Evolutionary conservation across 2,113 vertebrate species (phyloP).

Genomic region (Petrocephalus microphthalmus): DNA sequence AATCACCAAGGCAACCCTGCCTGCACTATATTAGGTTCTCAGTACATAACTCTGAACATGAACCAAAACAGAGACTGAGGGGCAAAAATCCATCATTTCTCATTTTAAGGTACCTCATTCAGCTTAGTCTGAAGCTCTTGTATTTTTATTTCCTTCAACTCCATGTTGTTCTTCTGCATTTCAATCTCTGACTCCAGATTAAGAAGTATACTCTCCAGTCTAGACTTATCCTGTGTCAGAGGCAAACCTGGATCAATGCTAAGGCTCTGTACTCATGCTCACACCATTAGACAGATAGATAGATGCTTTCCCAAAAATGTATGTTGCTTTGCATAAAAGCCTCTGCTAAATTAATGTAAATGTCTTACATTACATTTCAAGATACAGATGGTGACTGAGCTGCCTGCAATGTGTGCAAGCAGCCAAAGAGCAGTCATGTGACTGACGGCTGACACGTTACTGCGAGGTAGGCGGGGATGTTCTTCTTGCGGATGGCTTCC

Average conservation of each 20-base stretch:
- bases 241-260: background rate
- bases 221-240: slow-evolving; percentile 76
- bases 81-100: background rate
- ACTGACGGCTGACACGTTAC: slow-evolving; percentile 47
- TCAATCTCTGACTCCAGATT: slow-evolving; percentile 70
- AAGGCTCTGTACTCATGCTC: background rate
- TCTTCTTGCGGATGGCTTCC: slow-evolving; percentile 71
- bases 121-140: slow-evolving; percentile 60
- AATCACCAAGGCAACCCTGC: background rate
- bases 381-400: background rate
- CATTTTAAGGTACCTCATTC: slow-evolving; percentile 49
- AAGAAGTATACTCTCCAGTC: slow-evolving; percentile 72
- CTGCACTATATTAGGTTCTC: background rate
- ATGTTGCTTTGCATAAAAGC: background rate
- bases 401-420: background rate
- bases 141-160: slow-evolving; percentile 58
- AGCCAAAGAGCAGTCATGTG: background rate
- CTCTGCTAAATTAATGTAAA: background rate
- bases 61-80: background rate
- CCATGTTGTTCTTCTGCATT: slow-evolving; percentile 63
- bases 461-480: slow-evolving; percentile 57
- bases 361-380: background rate
- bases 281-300: background rate
- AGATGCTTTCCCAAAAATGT: background rate
- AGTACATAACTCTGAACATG: background rate